Conservation (phyloP, 2,797 vertebrate species). For the Schizopygopsis malacanthus region DNA sequence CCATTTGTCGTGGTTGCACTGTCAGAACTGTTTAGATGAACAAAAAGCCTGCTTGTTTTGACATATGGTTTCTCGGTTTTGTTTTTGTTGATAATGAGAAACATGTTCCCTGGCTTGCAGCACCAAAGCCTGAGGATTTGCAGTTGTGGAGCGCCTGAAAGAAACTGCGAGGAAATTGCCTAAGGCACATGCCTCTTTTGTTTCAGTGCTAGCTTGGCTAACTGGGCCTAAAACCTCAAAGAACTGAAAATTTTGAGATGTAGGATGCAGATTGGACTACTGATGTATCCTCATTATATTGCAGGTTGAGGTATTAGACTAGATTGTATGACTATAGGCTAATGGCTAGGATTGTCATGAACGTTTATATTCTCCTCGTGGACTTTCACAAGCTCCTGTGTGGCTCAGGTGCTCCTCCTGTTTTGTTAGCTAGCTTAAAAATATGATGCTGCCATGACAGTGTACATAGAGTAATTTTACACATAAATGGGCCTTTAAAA, state of each 20-base stretch:
- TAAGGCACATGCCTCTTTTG: constrained; percentile 54
- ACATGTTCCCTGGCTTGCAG: constrained; percentile 59
- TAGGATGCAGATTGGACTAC: constrained; percentile 9
- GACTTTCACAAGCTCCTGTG: constrained; percentile 55
- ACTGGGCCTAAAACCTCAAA: constrained; percentile 19
- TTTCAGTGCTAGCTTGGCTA: constrained; percentile 41
- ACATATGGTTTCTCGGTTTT: constrained; percentile 67
- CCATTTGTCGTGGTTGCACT: constrained; percentile 57
- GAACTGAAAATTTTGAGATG: constrained; percentile 31
- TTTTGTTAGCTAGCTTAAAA: constrained; percentile 49
- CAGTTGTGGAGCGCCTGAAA: constrained; percentile 44
- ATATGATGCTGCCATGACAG: constrained; percentile 51
- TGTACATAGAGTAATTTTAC: constrained; percentile 52
- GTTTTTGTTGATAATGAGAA: constrained; percentile 69
- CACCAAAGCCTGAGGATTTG: constrained; percentile 22
- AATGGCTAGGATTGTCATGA: constrained; percentile 29
- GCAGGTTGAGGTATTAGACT: not conserved
- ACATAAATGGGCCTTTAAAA: constrained; percentile 40
- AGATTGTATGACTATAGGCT: constrained; percentile 22
- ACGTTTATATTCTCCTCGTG: constrained; percentile 39
- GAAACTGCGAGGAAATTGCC: constrained; percentile 57
- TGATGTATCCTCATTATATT: not conserved
- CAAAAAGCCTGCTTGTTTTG: constrained; percentile 65
- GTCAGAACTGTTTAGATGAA: constrained; percentile 61
- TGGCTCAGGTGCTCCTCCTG: constrained; percentile 9